Conservation (phyloP, 2,888 invertebrate genomes). For the Spodoptera littoralis region DNA sequence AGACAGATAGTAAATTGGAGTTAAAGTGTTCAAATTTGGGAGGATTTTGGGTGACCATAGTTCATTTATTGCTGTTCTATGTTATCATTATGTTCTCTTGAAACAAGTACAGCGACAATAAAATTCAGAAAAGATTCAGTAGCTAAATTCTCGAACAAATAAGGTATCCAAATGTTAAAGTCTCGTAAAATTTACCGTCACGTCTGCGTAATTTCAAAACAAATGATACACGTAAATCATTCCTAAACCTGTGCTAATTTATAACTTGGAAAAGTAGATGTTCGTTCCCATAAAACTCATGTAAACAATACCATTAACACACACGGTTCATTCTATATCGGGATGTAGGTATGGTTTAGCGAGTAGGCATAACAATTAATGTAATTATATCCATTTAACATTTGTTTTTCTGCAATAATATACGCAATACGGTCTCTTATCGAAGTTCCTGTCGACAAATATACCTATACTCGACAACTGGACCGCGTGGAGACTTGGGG, state of each 20-base stretch:
- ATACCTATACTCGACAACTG: conserved; percentile 47
- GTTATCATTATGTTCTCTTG: too few species aligned
- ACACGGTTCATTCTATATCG: conserved; percentile 32
- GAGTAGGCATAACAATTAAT: conserved; percentile 34
- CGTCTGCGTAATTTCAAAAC: not conserved
- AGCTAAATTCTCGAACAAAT: too few species aligned
- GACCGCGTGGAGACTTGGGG: conserved; percentile 31
- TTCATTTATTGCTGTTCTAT: too few species aligned
- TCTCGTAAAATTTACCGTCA: too few species aligned
- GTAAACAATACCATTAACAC: conserved; percentile 35
- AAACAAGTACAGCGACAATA: too few species aligned
- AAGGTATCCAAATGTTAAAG: too few species aligned
- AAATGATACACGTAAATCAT: not conserved
- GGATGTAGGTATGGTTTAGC: conserved; percentile 19
- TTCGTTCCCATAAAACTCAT: conserved; percentile 45
- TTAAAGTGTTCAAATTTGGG: too few species aligned
- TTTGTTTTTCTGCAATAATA: conserved; percentile 45
- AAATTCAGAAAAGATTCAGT: too few species aligned
- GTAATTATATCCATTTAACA: conserved; percentile 46
- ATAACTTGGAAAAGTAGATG: conserved; percentile 46
- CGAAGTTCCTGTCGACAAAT: conserved; percentile 51
- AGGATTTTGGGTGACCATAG: too few species aligned
- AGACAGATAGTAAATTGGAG: too few species aligned
- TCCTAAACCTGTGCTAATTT: conserved; percentile 16
- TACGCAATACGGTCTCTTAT: conserved; percentile 53